A percentile compares a stretch with the other conserved stretches of the same genome.
Evolutionary conservation across 1,140 invertebrate species (phyloP).

Genomic region (Zophobas atratus): DNA sequence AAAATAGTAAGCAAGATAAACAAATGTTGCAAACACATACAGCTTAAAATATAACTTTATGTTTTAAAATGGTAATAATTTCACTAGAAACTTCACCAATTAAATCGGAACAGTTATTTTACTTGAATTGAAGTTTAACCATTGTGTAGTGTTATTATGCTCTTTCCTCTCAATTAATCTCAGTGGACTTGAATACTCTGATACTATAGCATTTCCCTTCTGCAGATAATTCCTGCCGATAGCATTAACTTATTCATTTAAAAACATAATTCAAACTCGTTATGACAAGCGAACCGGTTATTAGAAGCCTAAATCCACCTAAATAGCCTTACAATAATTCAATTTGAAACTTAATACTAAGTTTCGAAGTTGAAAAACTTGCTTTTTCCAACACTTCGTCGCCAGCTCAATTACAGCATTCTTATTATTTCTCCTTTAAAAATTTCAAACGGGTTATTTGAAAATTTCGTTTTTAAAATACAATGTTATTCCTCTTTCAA

Average conservation of each 20-base stretch:
- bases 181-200: neutral
- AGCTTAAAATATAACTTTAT: no score
- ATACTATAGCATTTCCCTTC: neutral
- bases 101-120: neutral
- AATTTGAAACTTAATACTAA: neutral
- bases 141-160: constrained; percentile 2
- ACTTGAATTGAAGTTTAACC: neutral
- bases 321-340: neutral
- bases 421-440: neutral
- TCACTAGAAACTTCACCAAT: no score
- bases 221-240: neutral
- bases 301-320: neutral
- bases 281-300: neutral
- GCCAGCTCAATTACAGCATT: neutral
- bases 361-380: neutral
- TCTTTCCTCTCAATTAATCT: constrained; percentile 34
- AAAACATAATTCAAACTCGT: neutral
- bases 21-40: no score
- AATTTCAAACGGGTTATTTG: neutral
- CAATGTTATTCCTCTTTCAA: neutral
- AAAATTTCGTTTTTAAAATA: neutral
- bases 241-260: neutral
- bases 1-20: neutral
- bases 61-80: no score
- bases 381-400: neutral